A percentile compares a stretch with the other conserved stretches of the same genome.
phyloP scores from a whole-genome alignment of 37 sponge, comb jelly and placozoan genomes.

The Ianthella basta region DNA sequence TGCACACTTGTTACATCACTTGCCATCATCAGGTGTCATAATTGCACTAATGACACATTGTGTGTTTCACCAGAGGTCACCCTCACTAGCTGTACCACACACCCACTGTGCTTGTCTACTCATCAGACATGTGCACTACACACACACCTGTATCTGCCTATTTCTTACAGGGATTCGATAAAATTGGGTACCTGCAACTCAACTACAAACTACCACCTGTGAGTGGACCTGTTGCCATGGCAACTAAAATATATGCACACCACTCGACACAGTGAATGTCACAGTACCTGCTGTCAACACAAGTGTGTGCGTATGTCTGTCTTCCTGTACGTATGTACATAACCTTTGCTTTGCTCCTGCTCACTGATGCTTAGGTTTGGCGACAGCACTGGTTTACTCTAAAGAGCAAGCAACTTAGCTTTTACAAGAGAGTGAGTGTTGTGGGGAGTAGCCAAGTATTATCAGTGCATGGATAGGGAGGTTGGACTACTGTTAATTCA shows the following conservation, averaged over 20 bases:
- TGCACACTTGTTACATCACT: not conserved
- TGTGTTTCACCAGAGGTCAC: too few species aligned
- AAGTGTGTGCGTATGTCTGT: too few species aligned
- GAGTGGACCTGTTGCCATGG: conserved; percentile 49
- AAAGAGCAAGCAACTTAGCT: conserved; percentile 60
- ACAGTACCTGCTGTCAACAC: too few species aligned
- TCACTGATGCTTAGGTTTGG: conserved; percentile 54
- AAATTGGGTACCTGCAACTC: conserved; percentile 62
- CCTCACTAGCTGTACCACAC: not conserved
- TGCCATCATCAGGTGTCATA: too few species aligned
- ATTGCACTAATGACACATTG: too few species aligned
- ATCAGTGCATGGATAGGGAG: too few species aligned
- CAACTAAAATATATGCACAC: too few species aligned
- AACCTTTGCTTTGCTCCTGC: not conserved
- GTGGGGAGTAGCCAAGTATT: too few species aligned
- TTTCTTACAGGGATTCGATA: conserved; percentile 68
- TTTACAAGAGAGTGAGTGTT: conserved; percentile 64
- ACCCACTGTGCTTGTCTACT: too few species aligned
- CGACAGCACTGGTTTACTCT: conserved; percentile 81
- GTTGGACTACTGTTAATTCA: too few species aligned
- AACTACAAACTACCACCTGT: conserved; percentile 41
- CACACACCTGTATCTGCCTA: not conserved
- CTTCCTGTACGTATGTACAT: not conserved
- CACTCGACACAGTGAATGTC: too few species aligned
- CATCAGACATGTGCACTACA: too few species aligned